Evolutionary conservation across 2,797 vertebrate genomes (phyloP).

Genomic region (Falco berigora): DNA sequence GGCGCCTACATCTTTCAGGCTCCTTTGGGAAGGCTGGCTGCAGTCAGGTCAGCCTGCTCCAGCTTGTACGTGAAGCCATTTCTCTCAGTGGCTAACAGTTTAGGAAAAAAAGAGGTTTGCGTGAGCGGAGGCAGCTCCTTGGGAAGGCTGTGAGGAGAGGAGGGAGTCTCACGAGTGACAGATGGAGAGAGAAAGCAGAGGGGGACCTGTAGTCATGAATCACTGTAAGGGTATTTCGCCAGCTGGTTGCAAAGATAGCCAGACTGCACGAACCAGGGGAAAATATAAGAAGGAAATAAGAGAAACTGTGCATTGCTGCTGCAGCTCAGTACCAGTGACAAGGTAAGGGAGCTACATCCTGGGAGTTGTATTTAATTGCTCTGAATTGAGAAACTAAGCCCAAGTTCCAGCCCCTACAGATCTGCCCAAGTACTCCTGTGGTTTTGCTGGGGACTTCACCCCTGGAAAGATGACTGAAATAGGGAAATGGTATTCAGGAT

Average conservation of each 20-base stretch:
- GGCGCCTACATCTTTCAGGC: neutral
- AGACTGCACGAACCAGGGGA: neutral
- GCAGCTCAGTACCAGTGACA: neutral
- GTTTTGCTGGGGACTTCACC: neutral
- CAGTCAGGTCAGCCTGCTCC: neutral
- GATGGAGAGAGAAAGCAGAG: conserved; percentile 26
- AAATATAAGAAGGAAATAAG: conserved; percentile 19
- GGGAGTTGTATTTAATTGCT: neutral
- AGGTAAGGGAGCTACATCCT: neutral
- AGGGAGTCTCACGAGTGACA: conserved; percentile 15
- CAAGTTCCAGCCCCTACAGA: neutral
- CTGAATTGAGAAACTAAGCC: neutral
- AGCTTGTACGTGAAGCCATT: neutral
- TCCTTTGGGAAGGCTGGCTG: neutral
- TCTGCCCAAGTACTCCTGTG: neutral
- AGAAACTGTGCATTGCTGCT: neutral
- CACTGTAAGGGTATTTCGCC: conserved; percentile 16
- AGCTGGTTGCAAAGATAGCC: conserved; percentile 26
- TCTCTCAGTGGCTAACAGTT: neutral
- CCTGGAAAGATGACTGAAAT: neutral
- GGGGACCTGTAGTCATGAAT: neutral
- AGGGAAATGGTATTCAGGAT: neutral
- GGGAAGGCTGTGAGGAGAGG: neutral
- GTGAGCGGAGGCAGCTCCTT: neutral
- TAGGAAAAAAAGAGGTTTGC: neutral